Evolutionary conservation across 2,888 invertebrate genomes (phyloP), one percentile per base, ranked within the genome.

Genomic region (Dascillus cervinus): DNA sequence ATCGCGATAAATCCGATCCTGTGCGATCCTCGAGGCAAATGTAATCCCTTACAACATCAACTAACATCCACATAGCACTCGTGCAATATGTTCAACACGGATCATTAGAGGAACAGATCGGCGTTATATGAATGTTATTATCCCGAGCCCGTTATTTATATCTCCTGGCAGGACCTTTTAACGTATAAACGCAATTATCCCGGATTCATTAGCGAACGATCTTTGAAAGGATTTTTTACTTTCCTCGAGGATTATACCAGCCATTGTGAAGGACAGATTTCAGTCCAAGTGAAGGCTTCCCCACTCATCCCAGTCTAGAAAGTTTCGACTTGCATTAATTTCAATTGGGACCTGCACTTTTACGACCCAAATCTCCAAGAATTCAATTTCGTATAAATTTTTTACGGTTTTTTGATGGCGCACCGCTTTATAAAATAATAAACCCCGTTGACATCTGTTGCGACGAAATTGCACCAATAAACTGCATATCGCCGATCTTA

Each of bases 51-150:
- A 35, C 32, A 39, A 38, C 32, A 32, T 32, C 29, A 32, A 29
- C 38, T 34, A 39, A 35, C 39, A 35, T 39, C 32, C 39, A 35
- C 39, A 39, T 39, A 39, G 35, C 39, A 35, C 33, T 29, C 39
- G 24, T 25, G 30, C 39, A 47, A 43, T 48, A 45, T 53, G 50
- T 51, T 48, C 38, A 39, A 46, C 51, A 51, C 43, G 51, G 48
- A 52, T 53, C 54, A 54, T 54, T 53, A 54, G n/a, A n/a, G 49
- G 44, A 47, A 42, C 48, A 49, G 50, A 50, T 50, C 49, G 39
- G 35, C 41, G 44, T 47, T 48, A 50, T 50, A 50, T 42, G 47
- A 50, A 50, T 47, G 50, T 47, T 45, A 44, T 49, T 49, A 53
- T 49, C 49, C 46, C 41, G n/a, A n/a, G 41, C 41, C 49, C 45